A percentile compares a stretch with the other conserved stretches of the same genome.
phyloP scores from a whole-genome alignment of 2,888 invertebrate species.

The Drosophila atripex region DNA sequence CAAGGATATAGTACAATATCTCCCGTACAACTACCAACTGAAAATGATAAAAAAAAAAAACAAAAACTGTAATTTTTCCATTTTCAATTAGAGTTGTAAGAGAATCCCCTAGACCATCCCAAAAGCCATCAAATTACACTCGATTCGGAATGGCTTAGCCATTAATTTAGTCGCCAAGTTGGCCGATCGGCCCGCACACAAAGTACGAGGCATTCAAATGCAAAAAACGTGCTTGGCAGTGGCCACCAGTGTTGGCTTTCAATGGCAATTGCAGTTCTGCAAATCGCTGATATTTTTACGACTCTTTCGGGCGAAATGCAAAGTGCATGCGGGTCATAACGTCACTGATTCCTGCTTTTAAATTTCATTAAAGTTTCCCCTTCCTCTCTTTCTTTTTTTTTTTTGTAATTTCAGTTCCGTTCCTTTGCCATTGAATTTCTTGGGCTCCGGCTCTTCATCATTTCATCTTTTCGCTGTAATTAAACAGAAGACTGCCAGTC shows the following conservation, averaged over 20 bases:
- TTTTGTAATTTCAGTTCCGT: neutral
- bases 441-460: neutral
- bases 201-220: conserved; percentile 2
- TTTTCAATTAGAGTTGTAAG: neutral
- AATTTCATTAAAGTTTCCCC: conserved; percentile 44
- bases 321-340: conserved; percentile 51
- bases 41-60: no score
- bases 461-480: conserved; percentile 20
- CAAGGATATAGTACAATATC: no score
- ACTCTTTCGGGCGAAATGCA: conserved; percentile 42
- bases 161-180: conserved; percentile 54
- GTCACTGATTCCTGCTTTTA: conserved; percentile 56
- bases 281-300: conserved; percentile 27
- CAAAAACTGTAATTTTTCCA: no score
- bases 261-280: conserved; percentile 68
- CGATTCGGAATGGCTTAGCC: conserved; percentile 58
- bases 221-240: conserved; percentile 41
- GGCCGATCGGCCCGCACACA: conserved; percentile 52
- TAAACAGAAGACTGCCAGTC: conserved; percentile 27
- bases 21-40: no score
- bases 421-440: neutral
- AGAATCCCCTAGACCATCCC: no score
- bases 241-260: conserved; percentile 67
- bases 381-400: neutral
- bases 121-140: conserved; percentile 23